Base-by-base conservation (phyloP, 2,888 invertebrate genomes). In the Hirtodrosophila duncani region DNA sequence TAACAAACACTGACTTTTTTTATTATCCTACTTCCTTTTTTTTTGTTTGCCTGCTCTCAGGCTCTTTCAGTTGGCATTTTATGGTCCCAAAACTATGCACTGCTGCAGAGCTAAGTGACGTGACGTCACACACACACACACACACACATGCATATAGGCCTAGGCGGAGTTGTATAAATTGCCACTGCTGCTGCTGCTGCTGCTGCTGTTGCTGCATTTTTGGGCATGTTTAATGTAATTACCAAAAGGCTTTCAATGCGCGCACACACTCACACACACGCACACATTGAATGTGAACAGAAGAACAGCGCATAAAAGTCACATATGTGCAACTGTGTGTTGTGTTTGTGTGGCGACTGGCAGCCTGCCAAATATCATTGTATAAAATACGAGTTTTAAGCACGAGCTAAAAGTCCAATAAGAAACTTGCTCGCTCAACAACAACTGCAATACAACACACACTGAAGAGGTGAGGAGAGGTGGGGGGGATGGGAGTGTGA, bases 191-290 rank as follows among this genome's bases (percentile, higher is more conserved):
- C n/a, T n/a, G n/a, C n/a, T n/a, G n/a, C n/a, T n/a, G 14, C 16
- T 13, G 16, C 23, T 7, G 24, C 37, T 13, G 16, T n/a, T 8
- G 24, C 21, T 14, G n/a, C n/a, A n/a, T 79, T 81, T 80, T 74
- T 69, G 75, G 68, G 75, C 75, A 75, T 75, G 75, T 75, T 75
- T 75, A 75, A 81, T 75, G 75, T 75, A 75, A 75, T 75, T 81
- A 75, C 75, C 75, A 65, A 78, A 71, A 70, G 79, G 67, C 75
- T 78, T 74, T 79, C 79, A 78, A 67, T 63, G 55, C 72, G 38
- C 21, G 37, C 39, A 38, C n/a, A 52, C 13, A 57, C 18, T 48
- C 21, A 31, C n/a, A 48, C 45, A 59, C 26, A 50, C 34, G 39
- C 16, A 42, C 26, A 24, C 16, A 37, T n/a, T n/a, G n/a, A n/a